Evolutionary conservation across 1,140 invertebrate genomes (phyloP), one percentile per base, ranked within the genome.

Genomic region (Saccostrea echinata): DNA sequence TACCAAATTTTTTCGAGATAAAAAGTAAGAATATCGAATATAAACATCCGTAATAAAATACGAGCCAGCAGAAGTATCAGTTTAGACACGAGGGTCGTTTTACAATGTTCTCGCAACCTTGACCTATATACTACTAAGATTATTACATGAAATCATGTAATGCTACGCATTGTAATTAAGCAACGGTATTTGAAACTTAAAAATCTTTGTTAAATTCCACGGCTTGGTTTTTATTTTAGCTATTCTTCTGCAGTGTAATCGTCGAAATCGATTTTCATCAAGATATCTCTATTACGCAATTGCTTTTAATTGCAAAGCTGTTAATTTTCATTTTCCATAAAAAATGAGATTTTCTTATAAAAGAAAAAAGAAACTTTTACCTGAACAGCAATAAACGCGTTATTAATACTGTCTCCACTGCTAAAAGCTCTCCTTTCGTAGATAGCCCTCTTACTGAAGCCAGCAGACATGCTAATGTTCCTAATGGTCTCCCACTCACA

Each of bases 311-410:
- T 6, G 18, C 18, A 61, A 61, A 21, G n/a, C 18, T 61, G 16
- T 61, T 8, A 61, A 2, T 21, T 61, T 61, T 6, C n/a, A n/a
- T 18, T 61, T 61, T 61, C 6, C 18, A 61, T n/a, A n/a, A n/a
- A 21, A 61, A 18, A 16, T 30, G 16, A 24, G 27, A 33, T 16
- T 33, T 76, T 35, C 12, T 76, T 6, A n/a, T 21, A 21, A 61
- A 18, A 9, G 13, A 24, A 76, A 33, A 76, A 30, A 24, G 27
- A 76, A 1, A 30, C 16, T 76, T 24, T 76, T 76, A 76, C 68
- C 68, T 76, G 68, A 33, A 76, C 68, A 76, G 68, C 30, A 76
- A 76, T 76, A 27, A 76, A 76, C 13, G 68, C 68, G 27, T 76
- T 76, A 30, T 76, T 76, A 33, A 76, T 76, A 33, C 68, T 76